These are phyloP conservation scores for Apis dorsata DNA, from an alignment of 1,140 invertebrate species.

Conservation along the genomic window DNA sequence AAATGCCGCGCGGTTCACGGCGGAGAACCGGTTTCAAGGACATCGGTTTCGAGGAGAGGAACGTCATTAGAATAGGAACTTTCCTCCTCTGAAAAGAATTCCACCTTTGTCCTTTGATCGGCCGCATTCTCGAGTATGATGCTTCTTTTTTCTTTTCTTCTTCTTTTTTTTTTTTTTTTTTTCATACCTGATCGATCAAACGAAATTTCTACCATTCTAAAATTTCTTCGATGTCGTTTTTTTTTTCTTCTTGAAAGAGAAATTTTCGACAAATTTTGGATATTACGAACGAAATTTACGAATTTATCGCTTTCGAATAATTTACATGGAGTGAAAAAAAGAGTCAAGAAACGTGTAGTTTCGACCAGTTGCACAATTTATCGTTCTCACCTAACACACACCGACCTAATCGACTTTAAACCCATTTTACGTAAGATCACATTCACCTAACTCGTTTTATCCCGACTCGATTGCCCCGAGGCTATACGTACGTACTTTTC, in stretches of 20 bases:
- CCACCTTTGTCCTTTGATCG: constrained; percentile 14
- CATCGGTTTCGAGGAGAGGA: constrained; percentile 4
- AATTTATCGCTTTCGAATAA: too few species aligned
- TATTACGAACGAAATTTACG: too few species aligned
- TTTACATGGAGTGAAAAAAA: too few species aligned
- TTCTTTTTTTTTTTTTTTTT: not conserved
- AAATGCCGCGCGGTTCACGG: not conserved
- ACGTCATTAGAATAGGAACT: constrained; percentile 32
- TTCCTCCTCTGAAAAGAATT: constrained; percentile 16
- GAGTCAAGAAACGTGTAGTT: too few species aligned
- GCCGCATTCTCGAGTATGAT: not conserved
- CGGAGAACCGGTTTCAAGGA: constrained; percentile 25
- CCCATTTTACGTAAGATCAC: not conserved
- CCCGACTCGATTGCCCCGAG: not conserved
- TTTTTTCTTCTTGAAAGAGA: too few species aligned
- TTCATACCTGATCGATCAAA: not conserved
- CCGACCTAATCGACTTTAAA: not conserved
- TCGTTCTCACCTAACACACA: not conserved
- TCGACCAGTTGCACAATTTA: too few species aligned
- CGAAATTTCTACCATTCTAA: too few species aligned
- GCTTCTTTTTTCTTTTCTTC: not conserved
- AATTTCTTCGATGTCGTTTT: too few species aligned
- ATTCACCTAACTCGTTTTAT: not conserved
- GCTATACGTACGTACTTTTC: not conserved
- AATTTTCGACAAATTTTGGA: too few species aligned